Conservation (phyloP, 2,888 invertebrate species). For the Oscheius myriophilus region DNA sequence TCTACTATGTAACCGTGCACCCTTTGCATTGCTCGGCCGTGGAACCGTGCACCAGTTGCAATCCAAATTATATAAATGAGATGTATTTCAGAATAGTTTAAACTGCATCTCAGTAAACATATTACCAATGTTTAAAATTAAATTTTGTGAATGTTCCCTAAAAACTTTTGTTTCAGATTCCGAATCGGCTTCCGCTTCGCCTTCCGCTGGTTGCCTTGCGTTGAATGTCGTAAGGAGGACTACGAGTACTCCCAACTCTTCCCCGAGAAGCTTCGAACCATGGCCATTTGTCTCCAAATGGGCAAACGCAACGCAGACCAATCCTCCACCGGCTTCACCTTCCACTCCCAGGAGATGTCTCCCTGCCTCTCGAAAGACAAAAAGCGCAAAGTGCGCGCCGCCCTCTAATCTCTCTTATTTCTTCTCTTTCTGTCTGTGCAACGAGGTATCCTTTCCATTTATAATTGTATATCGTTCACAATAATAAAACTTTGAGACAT, state of each 20-base stretch:
- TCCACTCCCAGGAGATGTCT: constrained; percentile 8
- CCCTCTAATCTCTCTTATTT: constrained; percentile 8
- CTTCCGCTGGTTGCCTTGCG: constrained; percentile 66
- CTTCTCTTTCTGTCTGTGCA: neutral
- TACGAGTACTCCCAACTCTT: constrained; percentile 56
- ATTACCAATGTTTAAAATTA: no score
- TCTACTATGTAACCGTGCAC: no score
- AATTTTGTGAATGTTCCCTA: no score
- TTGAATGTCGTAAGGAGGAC: constrained; percentile 53
- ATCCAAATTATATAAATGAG: no score
- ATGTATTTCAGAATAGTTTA: no score
- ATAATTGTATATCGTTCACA: no score
- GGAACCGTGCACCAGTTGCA: no score
- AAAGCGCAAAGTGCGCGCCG: constrained; percentile 17
- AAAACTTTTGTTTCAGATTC: constrained; percentile 70
- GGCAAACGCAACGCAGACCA: constrained; percentile 20
- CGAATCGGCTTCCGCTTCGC: constrained; percentile 73
- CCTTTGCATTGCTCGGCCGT: no score
- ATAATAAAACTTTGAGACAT: no score
- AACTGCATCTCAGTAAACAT: no score
- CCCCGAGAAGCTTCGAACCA: constrained; percentile 51
- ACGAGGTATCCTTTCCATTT: no score
- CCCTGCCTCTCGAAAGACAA: constrained; percentile 19
- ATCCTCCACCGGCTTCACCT: constrained; percentile 23
- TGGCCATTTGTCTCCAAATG: constrained; percentile 49